A percentile compares a stretch with the other conserved stretches of the same genome.
phyloP scores from a whole-genome alignment of 2,888 invertebrate genomes.

The Meghimatium bilineatum region DNA sequence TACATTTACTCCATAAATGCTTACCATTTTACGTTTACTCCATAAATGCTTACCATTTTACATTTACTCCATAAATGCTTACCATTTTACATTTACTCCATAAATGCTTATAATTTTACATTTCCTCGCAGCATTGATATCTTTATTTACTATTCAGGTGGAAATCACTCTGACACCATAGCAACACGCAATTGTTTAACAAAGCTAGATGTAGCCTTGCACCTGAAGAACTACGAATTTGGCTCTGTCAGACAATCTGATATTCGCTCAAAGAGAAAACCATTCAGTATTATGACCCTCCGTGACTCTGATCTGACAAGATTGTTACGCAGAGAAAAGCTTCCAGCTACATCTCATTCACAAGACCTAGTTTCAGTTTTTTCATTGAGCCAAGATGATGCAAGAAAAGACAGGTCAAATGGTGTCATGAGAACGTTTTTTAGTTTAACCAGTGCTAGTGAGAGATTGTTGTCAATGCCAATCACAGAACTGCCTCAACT shows the following conservation, averaged over 20 bases:
- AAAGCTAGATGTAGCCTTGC: constrained; percentile 62
- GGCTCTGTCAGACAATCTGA: constrained; percentile 57
- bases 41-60: no score
- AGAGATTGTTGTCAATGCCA: constrained; percentile 47
- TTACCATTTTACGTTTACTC: no score
- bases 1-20: no score
- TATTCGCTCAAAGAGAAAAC: constrained; percentile 56
- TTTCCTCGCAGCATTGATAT: background rate
- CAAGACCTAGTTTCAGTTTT: constrained; percentile 15
- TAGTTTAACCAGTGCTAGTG: constrained; percentile 49
- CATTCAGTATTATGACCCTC: constrained; percentile 66
- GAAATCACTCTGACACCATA: constrained; percentile 62
- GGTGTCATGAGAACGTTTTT: constrained; percentile 34
- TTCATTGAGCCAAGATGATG: constrained; percentile 46
- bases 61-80: no score
- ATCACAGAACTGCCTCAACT: constrained; percentile 58
- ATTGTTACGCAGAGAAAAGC: background rate
- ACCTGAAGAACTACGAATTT: constrained; percentile 60
- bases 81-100: no score
- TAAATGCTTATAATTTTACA: no score
- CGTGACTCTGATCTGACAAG: constrained; percentile 63
- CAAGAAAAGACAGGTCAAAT: constrained; percentile 42
- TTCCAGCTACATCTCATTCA: background rate
- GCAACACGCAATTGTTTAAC: constrained; percentile 62
- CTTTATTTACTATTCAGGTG: constrained; percentile 59